A percentile compares a stretch with the other conserved stretches of the same genome.
phyloP scores from a whole-genome alignment of 2,113 vertebrate genomes.

The Bufo bufo region DNA sequence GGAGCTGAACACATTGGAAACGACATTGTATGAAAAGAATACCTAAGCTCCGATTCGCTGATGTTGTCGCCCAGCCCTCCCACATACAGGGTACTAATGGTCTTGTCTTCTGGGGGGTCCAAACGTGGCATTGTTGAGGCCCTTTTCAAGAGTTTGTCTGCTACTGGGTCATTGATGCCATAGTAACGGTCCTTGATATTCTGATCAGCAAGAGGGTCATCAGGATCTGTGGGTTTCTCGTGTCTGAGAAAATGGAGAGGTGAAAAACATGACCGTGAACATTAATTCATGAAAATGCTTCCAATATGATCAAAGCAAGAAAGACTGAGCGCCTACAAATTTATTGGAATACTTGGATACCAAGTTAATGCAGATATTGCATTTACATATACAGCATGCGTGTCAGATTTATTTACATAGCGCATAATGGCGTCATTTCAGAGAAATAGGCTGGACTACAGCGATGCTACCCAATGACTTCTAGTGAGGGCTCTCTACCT shows the following conservation, averaged over 20 bases:
- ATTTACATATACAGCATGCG: no score
- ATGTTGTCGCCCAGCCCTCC: constrained; percentile 94
- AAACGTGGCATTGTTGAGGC: constrained; percentile 96
- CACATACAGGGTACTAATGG: constrained; percentile 93
- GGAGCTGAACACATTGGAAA: no score
- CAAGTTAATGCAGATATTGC: no score
- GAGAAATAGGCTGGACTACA: not conserved
- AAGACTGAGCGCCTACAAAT: no score
- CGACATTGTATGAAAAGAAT: constrained; percentile 51
- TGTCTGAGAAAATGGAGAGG: constrained; percentile 73
- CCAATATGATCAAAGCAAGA: not conserved
- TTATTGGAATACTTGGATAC: no score
- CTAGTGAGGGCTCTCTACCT: constrained; percentile 72
- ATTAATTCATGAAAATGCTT: not conserved
- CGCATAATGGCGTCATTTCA: not conserved
- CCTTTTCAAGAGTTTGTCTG: constrained; percentile 93
- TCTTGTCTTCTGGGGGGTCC: constrained; percentile 94
- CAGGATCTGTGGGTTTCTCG: constrained; percentile 97
- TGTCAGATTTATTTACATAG: no score
- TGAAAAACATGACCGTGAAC: not conserved
- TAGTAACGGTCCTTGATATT: constrained; percentile 99
- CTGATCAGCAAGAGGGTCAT: constrained; percentile 96
- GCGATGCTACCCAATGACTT: no score
- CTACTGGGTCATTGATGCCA: constrained; percentile 96
- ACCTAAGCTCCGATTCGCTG: constrained; percentile 94